Evolutionary conservation across 2,113 vertebrate genomes (phyloP).

Genomic region (Colaptes auratus): DNA sequence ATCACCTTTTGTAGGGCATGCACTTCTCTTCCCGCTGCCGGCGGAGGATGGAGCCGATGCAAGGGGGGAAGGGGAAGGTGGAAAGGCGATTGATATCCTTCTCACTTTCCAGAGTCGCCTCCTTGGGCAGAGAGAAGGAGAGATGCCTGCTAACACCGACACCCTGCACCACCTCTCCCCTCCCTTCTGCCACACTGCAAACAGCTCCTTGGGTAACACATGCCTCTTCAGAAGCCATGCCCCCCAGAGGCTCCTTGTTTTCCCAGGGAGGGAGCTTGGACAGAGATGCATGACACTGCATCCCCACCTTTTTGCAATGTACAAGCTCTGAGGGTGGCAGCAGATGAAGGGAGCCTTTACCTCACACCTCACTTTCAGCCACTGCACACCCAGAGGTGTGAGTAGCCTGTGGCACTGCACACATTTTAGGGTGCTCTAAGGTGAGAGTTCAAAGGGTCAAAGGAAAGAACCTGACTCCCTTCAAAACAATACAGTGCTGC

Average conservation of each 20-base stretch:
- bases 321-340: not conserved
- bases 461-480: not conserved
- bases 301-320: not conserved
- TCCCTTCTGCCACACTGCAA: not conserved
- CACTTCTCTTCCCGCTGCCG: conserved; percentile 77
- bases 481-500: accelerated
- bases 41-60: conserved; percentile 88
- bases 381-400: not conserved
- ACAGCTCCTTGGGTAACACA: not conserved
- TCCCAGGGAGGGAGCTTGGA: not conserved
- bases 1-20: conserved; percentile 73
- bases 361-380: not conserved
- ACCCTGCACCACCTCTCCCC: not conserved
- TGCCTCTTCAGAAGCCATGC: not conserved
- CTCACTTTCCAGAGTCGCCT: conserved; percentile 75
- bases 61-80: conserved; percentile 92
- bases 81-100: conserved; percentile 95
- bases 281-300: not conserved
- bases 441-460: not conserved
- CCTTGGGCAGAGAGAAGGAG: conserved; percentile 50
- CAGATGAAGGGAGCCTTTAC: not conserved
- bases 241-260: not conserved
- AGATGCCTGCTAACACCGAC: not conserved
- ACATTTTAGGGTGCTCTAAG: not conserved
- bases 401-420: not conserved